Evolutionary conservation across 2,113 vertebrate species (phyloP).

Genomic region (Corynorhinus townsendii): DNA sequence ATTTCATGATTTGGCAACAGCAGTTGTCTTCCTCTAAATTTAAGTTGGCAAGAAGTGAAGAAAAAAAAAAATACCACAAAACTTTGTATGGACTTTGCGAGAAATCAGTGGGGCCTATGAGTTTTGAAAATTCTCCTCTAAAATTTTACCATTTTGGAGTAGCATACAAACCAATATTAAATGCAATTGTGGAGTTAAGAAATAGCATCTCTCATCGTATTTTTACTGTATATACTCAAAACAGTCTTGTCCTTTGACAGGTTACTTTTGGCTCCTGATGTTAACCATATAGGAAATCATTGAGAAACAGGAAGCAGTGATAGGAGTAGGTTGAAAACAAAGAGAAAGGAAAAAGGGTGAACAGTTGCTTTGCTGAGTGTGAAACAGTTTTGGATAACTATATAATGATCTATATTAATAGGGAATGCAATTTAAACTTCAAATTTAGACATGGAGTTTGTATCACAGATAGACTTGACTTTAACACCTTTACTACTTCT

Average conservation of each 20-base stretch:
- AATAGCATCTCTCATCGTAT: not conserved
- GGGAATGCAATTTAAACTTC: not conserved
- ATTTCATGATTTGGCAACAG: not conserved
- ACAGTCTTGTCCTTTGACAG: not conserved
- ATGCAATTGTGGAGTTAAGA: not conserved
- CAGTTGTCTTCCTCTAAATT: constrained; percentile 44
- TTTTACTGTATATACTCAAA: not conserved
- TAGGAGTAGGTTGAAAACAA: not conserved
- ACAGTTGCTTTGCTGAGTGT: not conserved
- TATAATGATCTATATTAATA: not conserved
- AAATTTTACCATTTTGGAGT: not conserved
- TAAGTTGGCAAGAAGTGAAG: not conserved
- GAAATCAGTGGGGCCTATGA: not conserved
- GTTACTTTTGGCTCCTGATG: not conserved
- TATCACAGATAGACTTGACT: not conserved
- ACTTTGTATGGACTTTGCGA: not conserved
- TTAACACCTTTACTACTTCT: not conserved
- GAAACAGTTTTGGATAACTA: not conserved
- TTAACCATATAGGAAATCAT: not conserved
- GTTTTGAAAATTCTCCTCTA: not conserved
- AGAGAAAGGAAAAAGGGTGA: not conserved
- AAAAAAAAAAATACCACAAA: not conserved
- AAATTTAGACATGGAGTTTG: not conserved
- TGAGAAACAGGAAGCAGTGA: not conserved
- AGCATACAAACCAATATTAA: not conserved